These are phyloP conservation scores for Psilopogon haemacephalus DNA, from an alignment of 2,113 vertebrate species.

Conservation along the genomic window DNA sequence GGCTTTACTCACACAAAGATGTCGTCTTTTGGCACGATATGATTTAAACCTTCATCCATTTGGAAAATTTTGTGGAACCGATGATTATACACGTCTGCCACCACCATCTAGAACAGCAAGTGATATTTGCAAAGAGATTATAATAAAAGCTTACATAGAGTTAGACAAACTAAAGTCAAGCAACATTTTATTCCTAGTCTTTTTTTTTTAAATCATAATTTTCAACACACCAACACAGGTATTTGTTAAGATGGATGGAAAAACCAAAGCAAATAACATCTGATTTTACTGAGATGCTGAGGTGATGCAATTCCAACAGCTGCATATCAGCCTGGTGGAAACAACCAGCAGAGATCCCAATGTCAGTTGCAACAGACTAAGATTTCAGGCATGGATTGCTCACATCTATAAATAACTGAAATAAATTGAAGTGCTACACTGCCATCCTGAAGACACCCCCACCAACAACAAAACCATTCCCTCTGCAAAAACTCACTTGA, in stretches of 20 bases:
- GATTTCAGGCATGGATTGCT: background rate
- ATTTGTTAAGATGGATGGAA: background rate
- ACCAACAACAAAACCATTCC: background rate
- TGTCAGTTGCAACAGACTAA: background rate
- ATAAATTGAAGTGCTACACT: background rate
- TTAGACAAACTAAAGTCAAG: background rate
- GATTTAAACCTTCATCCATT: conserved; percentile 91
- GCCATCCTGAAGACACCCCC: background rate
- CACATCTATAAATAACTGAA: background rate
- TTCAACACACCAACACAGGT: background rate
- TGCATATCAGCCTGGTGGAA: background rate
- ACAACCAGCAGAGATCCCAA: background rate
- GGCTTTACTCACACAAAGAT: conserved; percentile 91
- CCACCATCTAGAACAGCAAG: conserved; percentile 88
- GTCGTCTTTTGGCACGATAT: conserved; percentile 94
- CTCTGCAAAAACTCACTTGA: background rate
- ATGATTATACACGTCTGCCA: conserved; percentile 96
- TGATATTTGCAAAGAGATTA: conserved; percentile 20
- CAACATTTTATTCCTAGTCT: background rate
- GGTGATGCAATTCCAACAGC: background rate
- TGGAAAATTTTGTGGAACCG: conserved; percentile 96
- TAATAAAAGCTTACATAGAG: background rate
- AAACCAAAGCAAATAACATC: background rate
- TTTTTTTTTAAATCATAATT: background rate
- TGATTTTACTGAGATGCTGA: background rate